Conservation (phyloP, 2,888 invertebrate species). For the Dasypogon diadema region DNA sequence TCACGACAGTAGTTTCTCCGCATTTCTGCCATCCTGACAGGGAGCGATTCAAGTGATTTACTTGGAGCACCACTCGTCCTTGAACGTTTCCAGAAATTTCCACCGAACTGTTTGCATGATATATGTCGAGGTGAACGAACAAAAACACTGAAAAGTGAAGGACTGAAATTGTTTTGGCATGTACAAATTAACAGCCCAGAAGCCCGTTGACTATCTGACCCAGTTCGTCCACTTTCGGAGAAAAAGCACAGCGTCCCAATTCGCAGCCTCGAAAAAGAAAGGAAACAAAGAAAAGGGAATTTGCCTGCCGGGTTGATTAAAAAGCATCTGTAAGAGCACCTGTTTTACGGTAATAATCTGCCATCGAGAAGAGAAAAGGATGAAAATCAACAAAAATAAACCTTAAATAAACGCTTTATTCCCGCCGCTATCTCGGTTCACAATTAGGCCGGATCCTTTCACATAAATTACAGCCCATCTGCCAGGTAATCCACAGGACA, state of each 20-base stretch:
- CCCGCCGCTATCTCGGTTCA: constrained; percentile 18
- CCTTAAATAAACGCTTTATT: constrained; percentile 20
- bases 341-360: constrained; percentile 44
- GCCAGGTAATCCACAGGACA: constrained; percentile 19
- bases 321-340: constrained; percentile 34
- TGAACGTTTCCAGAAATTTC: background rate
- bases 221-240: background rate
- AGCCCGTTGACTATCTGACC: background rate
- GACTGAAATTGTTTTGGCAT: background rate
- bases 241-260: background rate
- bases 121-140: background rate
- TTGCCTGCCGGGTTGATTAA: constrained; percentile 27
- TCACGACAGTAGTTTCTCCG: too few species aligned
- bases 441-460: constrained; percentile 44
- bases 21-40: too few species aligned
- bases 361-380: background rate
- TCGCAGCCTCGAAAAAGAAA: background rate
- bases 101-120: background rate
- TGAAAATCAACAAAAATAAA: constrained; percentile 39
- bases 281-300: background rate
- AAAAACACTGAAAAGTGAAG: background rate
- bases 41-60: too few species aligned
- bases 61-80: background rate
- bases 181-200: background rate
- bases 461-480: constrained; percentile 45